These are phyloP conservation scores for Pissodes strobi DNA, from an alignment of 1,140 invertebrate species.

Conservation along the genomic window DNA sequence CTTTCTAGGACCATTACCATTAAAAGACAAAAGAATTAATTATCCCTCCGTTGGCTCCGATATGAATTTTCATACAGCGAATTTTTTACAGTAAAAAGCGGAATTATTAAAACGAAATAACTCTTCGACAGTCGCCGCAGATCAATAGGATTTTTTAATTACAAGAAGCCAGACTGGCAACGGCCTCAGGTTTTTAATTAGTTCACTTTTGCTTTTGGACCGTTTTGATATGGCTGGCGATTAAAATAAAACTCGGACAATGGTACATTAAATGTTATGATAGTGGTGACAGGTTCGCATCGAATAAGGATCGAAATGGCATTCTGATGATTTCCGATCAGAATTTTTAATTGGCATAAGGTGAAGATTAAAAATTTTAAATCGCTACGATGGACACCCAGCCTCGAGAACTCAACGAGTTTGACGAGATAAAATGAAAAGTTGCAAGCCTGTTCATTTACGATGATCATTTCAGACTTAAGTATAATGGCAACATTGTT, in stretches of 20 bases:
- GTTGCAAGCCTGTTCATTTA: too few species aligned
- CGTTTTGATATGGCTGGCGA: conserved; percentile 11
- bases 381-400: neutral
- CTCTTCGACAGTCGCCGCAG: conserved; percentile 6
- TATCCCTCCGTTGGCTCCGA: conserved; percentile 3
- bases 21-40: conserved; percentile 24
- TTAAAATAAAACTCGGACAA: conserved; percentile 20
- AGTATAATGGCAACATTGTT: too few species aligned
- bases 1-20: neutral
- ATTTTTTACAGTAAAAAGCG: conserved; percentile 13
- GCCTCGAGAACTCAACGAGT: neutral
- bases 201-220: conserved; percentile 25
- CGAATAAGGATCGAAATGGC: conserved; percentile 17
- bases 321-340: conserved; percentile 11
- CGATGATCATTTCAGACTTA: too few species aligned
- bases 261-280: conserved; percentile 26
- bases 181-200: conserved; percentile 20
- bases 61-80: conserved; percentile 23
- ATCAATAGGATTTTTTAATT: conserved; percentile 28
- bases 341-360: conserved; percentile 22
- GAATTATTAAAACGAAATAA: conserved; percentile 24
- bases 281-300: conserved; percentile 10
- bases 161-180: conserved; percentile 13
- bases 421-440: too few species aligned
- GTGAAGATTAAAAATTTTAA: conserved; percentile 22